Conservation (phyloP, 2,888 invertebrate species). For the Coelopa pilipes region DNA sequence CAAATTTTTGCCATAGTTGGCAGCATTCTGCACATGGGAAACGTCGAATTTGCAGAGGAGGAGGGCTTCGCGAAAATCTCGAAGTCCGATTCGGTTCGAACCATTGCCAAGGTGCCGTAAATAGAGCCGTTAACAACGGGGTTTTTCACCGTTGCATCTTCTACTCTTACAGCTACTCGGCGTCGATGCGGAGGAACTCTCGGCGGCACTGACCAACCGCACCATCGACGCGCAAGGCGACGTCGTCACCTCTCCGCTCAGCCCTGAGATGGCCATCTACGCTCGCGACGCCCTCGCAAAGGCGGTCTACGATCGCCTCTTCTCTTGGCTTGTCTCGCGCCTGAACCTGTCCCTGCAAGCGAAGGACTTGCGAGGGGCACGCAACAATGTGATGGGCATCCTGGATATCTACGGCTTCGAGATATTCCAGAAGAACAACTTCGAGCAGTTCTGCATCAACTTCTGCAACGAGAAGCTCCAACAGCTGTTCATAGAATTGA, state of each 20-base stretch:
- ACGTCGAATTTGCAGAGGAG: slow-evolving; percentile 81
- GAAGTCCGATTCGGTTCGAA: slow-evolving; percentile 73
- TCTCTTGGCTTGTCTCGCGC: slow-evolving; percentile 87
- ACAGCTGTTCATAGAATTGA: slow-evolving; percentile 91
- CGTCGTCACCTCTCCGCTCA: slow-evolving; percentile 83
- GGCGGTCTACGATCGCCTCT: slow-evolving; percentile 89
- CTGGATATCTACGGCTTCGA: slow-evolving; percentile 96
- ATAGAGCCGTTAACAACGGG: background rate
- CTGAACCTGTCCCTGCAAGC: slow-evolving; percentile 81
- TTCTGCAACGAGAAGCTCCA: slow-evolving; percentile 96
- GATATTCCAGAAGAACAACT: slow-evolving; percentile 89
- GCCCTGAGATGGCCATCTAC: slow-evolving; percentile 83
- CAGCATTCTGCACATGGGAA: slow-evolving; percentile 86
- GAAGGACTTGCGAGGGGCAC: slow-evolving; percentile 67
- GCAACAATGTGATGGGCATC: slow-evolving; percentile 84
- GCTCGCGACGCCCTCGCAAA: slow-evolving; percentile 91
- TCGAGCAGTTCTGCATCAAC: slow-evolving; percentile 89
- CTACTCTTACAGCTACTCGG: slow-evolving; percentile 72
- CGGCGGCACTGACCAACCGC: slow-evolving; percentile 80
- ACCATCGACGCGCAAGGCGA: slow-evolving; percentile 89
- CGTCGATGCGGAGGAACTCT: slow-evolving; percentile 74
- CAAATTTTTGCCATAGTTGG: slow-evolving; percentile 86
- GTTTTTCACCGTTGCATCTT: slow-evolving; percentile 1
- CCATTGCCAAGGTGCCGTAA: slow-evolving; percentile 70
- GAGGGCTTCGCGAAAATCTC: slow-evolving; percentile 78